Conservation (phyloP, 2,888 invertebrate species). For the Watsonalla cultraria region DNA sequence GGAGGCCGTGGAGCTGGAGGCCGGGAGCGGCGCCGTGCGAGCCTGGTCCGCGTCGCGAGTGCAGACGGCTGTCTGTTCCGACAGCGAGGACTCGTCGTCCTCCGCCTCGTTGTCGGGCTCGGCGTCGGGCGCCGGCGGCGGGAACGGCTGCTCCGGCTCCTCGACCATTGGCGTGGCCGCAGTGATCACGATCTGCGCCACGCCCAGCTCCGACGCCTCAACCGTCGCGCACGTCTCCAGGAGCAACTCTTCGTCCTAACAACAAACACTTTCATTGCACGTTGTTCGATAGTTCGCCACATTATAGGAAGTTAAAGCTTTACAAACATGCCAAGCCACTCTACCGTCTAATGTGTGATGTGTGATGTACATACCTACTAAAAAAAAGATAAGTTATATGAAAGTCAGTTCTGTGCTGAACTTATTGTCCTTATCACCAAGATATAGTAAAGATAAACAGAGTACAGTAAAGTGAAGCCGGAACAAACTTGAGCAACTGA, state of each 20-base stretch:
- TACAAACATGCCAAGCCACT: too few relatives aligned
- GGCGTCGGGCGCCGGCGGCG: slow-evolving; percentile 64
- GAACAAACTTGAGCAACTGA: slow-evolving; percentile 36
- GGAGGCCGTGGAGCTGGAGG: slow-evolving; percentile 83
- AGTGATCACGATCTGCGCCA: slow-evolving; percentile 94
- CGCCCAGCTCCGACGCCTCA: slow-evolving; percentile 81
- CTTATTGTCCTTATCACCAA: background rate
- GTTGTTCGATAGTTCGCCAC: background rate
- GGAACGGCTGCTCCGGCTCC: slow-evolving; percentile 89
- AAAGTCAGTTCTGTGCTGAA: background rate
- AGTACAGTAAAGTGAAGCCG: slow-evolving; percentile 7
- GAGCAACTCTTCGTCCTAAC: slow-evolving; percentile 31
- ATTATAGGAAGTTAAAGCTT: too few relatives aligned
- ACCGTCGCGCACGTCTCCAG: slow-evolving; percentile 44
- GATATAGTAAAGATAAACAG: background rate
- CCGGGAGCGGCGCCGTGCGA: slow-evolving; percentile 76
- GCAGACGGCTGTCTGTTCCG: slow-evolving; percentile 71
- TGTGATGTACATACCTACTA: too few relatives aligned
- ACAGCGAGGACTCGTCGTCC: slow-evolving; percentile 69
- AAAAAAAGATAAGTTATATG: too few relatives aligned
- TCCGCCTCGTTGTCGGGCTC: slow-evolving; percentile 39
- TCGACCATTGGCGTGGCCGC: slow-evolving; percentile 96
- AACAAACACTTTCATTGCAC: background rate
- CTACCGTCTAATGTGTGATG: too few relatives aligned
- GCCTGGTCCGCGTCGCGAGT: slow-evolving; percentile 73